A percentile compares a stretch with the other conserved stretches of the same genome.
Conservation (phyloP, 2,113 vertebrate genomes). For the Actenoides lindsayi region DNA sequence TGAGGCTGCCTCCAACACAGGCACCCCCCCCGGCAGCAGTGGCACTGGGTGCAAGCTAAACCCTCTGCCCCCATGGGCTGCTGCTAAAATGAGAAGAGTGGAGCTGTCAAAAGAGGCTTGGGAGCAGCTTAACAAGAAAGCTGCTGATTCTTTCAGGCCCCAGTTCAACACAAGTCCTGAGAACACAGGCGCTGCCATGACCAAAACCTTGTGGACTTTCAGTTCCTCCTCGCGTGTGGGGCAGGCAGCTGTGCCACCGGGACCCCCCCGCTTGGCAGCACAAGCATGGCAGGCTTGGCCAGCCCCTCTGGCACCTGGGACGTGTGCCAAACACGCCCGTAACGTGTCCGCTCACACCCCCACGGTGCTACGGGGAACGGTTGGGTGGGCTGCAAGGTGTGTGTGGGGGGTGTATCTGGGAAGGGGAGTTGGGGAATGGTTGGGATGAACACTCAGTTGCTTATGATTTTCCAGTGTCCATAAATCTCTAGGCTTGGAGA, state of each 20-base stretch:
- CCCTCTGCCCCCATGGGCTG: not conserved
- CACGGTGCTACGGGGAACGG: fast-evolving
- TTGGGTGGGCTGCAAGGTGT: not conserved
- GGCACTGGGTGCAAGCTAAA: not conserved
- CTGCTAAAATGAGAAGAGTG: not conserved
- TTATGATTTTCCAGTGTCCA: not conserved
- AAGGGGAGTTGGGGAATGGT: not conserved
- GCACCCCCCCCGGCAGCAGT: not conserved
- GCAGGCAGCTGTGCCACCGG: not conserved
- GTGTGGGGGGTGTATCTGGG: not conserved
- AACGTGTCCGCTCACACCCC: not conserved
- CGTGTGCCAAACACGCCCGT: fast-evolving
- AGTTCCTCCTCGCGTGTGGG: not conserved
- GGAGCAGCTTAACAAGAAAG: not conserved
- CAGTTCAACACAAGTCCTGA: not conserved
- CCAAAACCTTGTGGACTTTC: not conserved
- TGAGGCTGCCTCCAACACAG: not conserved
- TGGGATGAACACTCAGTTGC: fast-evolving
- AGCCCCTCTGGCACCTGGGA: not conserved
- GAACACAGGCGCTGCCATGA: not conserved
- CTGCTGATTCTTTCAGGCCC: not conserved
- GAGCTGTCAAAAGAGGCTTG: not conserved
- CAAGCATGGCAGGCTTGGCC: not conserved
- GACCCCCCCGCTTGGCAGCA: fast-evolving
- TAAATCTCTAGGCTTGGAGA: not conserved